phyloP scores from a whole-genome alignment of 2,888 invertebrate species.

The Hydraecia micacea region DNA sequence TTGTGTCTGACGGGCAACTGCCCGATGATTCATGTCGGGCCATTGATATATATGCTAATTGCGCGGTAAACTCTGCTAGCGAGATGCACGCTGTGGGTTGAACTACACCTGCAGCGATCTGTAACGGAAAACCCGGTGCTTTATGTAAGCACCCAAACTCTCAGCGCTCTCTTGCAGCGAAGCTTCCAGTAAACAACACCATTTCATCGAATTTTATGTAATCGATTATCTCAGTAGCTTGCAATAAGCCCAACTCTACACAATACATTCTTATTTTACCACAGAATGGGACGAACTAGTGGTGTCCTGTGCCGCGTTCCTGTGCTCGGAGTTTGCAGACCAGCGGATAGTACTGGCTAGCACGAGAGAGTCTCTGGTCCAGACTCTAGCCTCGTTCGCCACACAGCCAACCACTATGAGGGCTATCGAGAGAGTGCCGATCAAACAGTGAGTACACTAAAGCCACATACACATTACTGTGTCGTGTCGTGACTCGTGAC shows the following conservation, averaged over 20 bases:
- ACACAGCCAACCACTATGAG: conserved; percentile 93
- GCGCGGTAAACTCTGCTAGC: too few species aligned
- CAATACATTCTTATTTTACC: not conserved
- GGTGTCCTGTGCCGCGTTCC: conserved; percentile 92
- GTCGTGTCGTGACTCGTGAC: too few species aligned
- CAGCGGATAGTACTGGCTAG: conserved; percentile 93
- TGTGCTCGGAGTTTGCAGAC: conserved; percentile 94
- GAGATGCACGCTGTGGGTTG: too few species aligned
- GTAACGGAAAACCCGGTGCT: too few species aligned
- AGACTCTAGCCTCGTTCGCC: conserved; percentile 94
- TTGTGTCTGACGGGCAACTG: too few species aligned
- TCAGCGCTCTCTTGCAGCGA: too few species aligned
- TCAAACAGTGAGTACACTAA: conserved; percentile 87
- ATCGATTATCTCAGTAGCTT: not conserved
- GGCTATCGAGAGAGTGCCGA: conserved; percentile 92
- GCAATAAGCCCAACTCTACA: not conserved
- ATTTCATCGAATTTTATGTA: not conserved
- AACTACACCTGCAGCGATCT: too few species aligned
- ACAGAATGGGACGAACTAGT: conserved; percentile 91
- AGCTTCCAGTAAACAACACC: too few species aligned
- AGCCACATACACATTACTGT: too few species aligned
- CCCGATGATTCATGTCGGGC: too few species aligned
- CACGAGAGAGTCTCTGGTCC: conserved; percentile 94
- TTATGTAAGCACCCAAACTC: too few species aligned
- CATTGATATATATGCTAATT: too few species aligned